Conservation (phyloP, 2,113 vertebrate species). For the Stigmatopora nigra region DNA sequence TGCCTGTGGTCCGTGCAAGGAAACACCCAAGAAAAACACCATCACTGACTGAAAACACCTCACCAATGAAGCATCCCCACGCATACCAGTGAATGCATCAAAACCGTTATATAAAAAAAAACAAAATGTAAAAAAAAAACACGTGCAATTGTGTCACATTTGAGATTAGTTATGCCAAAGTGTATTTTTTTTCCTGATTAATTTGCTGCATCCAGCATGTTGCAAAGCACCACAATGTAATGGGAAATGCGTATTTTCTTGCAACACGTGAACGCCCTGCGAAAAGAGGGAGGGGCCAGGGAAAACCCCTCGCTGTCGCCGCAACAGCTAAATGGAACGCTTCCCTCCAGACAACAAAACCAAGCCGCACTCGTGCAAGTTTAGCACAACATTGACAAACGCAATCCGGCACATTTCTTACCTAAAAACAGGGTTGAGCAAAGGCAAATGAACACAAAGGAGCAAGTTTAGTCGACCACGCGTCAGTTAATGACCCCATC, state of each 20-base stretch:
- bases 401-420: conserved; percentile 12
- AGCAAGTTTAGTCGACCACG: conserved; percentile 8
- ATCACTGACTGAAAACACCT: conserved; percentile 4
- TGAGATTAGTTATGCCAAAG: background rate
- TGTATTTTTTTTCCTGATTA: background rate
- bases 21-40: conserved; percentile 41
- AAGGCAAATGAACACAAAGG: conserved; percentile 5
- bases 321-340: conserved; percentile 67
- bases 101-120: conserved; percentile 14
- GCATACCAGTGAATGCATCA: conserved; percentile 27
- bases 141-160: background rate
- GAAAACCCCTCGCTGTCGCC: conserved; percentile 85
- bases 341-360: conserved; percentile 42
- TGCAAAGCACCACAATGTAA: conserved; percentile 45
- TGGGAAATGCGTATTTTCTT: conserved; percentile 44
- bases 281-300: conserved; percentile 87
- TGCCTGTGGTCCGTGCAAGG: conserved; percentile 20
- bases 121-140: background rate
- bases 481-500: background rate
- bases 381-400: background rate
- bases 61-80: conserved; percentile 15
- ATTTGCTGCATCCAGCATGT: conserved; percentile 1
- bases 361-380: conserved; percentile 15
- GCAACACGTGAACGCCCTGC: conserved; percentile 69
- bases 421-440: conserved; percentile 6